Evolutionary conservation across 2,797 vertebrate genomes (phyloP).

Genomic region (Chloroceryle inda): DNA sequence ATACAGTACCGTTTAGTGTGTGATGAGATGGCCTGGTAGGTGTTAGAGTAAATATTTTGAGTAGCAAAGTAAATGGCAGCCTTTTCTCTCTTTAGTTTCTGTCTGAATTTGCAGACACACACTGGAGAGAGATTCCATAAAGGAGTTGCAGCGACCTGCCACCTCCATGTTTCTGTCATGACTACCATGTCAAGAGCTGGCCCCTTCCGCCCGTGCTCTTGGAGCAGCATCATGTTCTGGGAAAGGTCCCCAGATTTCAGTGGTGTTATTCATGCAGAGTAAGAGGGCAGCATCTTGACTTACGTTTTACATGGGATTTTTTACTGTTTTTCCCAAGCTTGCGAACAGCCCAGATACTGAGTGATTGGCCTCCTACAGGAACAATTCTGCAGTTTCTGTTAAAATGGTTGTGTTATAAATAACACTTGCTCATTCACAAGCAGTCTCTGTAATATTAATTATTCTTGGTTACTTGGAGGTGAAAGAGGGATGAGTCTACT

Average conservation of each 20-base stretch:
- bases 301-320: not conserved
- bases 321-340: not conserved
- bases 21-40: not conserved
- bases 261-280: not conserved
- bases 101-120: not conserved
- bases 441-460: not conserved
- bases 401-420: not conserved
- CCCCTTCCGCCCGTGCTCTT: not conserved
- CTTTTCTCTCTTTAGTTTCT: not conserved
- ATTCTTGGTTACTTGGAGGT: not conserved
- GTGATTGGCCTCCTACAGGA: not conserved
- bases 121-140: fast-evolving
- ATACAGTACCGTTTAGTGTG: not conserved
- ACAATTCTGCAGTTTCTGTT: not conserved
- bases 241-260: not conserved
- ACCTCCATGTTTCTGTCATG: not conserved
- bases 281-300: not conserved
- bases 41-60: not conserved
- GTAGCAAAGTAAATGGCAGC: not conserved
- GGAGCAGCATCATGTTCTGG: not conserved
- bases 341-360: not conserved
- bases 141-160: not conserved
- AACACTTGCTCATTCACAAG: not conserved
- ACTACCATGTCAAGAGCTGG: not conserved
- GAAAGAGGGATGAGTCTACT: not conserved